A percentile compares a stretch with the other conserved stretches of the same genome.
Evolutionary conservation across 1,140 invertebrate species (phyloP).

Genomic region (Solenopsis invicta): DNA sequence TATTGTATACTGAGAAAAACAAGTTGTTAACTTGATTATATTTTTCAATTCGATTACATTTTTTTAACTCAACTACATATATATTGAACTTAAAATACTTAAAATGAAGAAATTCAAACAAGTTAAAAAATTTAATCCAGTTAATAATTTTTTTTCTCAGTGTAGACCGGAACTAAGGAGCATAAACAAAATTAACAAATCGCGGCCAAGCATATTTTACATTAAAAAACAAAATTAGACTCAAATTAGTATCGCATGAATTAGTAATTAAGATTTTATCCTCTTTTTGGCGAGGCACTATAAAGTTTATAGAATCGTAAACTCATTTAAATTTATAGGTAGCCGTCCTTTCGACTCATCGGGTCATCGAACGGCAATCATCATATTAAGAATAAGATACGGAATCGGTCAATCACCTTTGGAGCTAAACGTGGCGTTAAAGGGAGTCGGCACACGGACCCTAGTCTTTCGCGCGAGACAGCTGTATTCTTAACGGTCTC

Average conservation of each 20-base stretch:
- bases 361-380: conserved; percentile 1
- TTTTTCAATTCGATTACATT: no score
- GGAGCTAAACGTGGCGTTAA: conserved; percentile 23
- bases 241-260: neutral
- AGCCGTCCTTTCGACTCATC: neutral
- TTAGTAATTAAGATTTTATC: neutral
- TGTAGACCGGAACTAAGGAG: neutral
- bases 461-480: conserved; percentile 65
- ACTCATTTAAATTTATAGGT: neutral
- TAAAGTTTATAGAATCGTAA: neutral
- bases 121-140: no score
- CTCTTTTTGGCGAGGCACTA: neutral
- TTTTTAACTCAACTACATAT: no score
- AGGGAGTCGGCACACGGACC: conserved; percentile 30
- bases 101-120: no score
- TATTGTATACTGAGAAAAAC: no score
- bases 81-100: no score
- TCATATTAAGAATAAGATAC: conserved; percentile 27
- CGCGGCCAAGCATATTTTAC: neutral
- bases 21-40: no score
- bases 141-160: no score
- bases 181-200: neutral
- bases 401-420: conserved; percentile 49
- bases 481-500: conserved; percentile 79
- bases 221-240: neutral